phyloP scores from a whole-genome alignment of 2,888 invertebrate genomes.

The Malacosoma neustria region DNA sequence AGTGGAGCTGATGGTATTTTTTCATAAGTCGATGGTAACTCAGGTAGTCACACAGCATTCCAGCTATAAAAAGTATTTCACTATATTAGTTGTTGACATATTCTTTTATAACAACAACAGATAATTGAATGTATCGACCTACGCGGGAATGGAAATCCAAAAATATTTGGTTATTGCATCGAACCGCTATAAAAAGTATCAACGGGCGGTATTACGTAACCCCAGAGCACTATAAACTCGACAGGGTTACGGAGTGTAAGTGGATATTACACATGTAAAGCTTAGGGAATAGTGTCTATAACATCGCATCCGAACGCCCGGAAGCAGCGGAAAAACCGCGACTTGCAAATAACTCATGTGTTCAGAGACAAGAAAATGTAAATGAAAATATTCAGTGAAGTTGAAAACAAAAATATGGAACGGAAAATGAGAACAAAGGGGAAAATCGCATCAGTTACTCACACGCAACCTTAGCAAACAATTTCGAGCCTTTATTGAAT shows the following conservation, averaged over 20 bases:
- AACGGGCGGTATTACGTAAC: constrained; percentile 1
- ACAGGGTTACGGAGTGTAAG: constrained; percentile 5
- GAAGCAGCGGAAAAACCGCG: constrained; percentile 29
- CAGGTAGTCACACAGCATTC: too few relatives aligned
- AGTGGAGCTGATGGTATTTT: too few relatives aligned
- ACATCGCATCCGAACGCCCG: constrained; percentile 26
- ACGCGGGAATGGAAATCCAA: not conserved
- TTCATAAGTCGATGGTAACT: too few relatives aligned
- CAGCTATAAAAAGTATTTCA: too few relatives aligned
- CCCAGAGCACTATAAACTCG: constrained; percentile 1
- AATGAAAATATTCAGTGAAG: constrained; percentile 58
- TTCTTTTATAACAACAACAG: too few relatives aligned
- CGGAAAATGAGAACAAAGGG: constrained; percentile 53
- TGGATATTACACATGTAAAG: constrained; percentile 16
- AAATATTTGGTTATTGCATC: not conserved
- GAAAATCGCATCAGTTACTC: constrained; percentile 54
- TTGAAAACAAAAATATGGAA: constrained; percentile 63
- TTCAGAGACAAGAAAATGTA: constrained; percentile 55
- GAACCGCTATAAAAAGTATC: not conserved
- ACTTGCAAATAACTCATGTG: constrained; percentile 44
- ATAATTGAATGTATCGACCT: too few relatives aligned
- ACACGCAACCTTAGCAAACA: constrained; percentile 47
- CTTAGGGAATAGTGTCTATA: constrained; percentile 22
- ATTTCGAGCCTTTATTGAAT: constrained; percentile 61
- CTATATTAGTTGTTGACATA: too few relatives aligned